Evolutionary conservation across 2,113 vertebrate genomes (phyloP), one percentile per base, ranked within the genome.

Genomic region (Tauraco erythrolophus): DNA sequence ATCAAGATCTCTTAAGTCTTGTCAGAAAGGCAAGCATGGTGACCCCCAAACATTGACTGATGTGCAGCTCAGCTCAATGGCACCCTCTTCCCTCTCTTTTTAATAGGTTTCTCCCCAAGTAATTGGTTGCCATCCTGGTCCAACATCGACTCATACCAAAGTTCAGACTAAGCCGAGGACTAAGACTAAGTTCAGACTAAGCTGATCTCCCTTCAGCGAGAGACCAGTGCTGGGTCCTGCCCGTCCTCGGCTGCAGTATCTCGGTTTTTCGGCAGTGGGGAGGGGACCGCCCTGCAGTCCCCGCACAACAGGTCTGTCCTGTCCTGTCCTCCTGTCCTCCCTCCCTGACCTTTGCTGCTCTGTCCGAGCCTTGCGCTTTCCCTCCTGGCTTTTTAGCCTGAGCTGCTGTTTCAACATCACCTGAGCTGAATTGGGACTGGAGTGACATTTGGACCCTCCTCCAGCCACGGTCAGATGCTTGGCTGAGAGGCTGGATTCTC

Each of bases 91-190:
- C 23, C 25, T 24, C 31, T 57, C 19, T 84, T 79, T 61, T 57
- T 24, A 61, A 46, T 31, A 76, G 37, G 8, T 46, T 83, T 91
- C 11, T 68, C 16, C 31, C 65, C 61, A 61, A 48, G 14, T 16
- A 65, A 43, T 19, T 53, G 19, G 4, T 45, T 85, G 41, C 39
- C 46, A 28, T 25, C 10, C 53, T 69, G 41, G 60, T 71, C 50
- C 25, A 1, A 1, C 50, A 30, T 75, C 0, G 0, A 51, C 9
- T 66, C 60, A 50, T 25, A 19, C 15, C n/a, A 64, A 0, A 1
- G 18, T 43, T 85, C 79, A 90, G 54, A 70, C 22, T 45, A 48
- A 81, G 23, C 14, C 2, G 1, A 17, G 30, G 45, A n/a, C 24
- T n/a, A n/a, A n/a, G n/a, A n/a, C n/a, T n/a, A n/a, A n/a, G n/a